Evolutionary conservation across 2,888 invertebrate species (phyloP).

Genomic region (Isoperla grammatica): DNA sequence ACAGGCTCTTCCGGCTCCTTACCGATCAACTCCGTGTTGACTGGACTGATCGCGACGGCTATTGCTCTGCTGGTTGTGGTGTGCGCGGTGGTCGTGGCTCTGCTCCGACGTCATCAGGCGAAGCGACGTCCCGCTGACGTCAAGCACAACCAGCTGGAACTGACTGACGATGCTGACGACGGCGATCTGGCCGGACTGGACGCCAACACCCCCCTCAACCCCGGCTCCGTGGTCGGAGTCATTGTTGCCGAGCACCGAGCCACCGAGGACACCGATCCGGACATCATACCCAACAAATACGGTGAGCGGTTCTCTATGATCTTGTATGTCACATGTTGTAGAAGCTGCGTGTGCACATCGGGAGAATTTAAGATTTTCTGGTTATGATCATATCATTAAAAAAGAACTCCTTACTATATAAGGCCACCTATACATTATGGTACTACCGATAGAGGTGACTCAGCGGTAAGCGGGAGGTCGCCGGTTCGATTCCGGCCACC

Average conservation of each 20-base stretch:
- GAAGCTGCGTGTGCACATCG: too few relatives aligned
- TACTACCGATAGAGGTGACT: too few relatives aligned
- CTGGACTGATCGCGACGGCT: slow-evolving; percentile 70
- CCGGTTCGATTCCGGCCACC: too few relatives aligned
- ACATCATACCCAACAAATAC: slow-evolving; percentile 83
- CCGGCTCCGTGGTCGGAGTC: slow-evolving; percentile 40
- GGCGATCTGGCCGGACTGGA: slow-evolving; percentile 20
- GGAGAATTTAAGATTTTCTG: too few relatives aligned
- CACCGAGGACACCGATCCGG: slow-evolving; percentile 66
- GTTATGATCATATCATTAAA: too few relatives aligned
- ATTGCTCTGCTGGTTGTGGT: slow-evolving; percentile 69
- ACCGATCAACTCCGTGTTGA: slow-evolving; percentile 68
- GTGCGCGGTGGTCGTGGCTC: slow-evolving; percentile 67
- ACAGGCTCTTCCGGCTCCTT: slow-evolving; percentile 54
- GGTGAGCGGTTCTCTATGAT: too few relatives aligned
- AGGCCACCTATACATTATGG: too few relatives aligned
- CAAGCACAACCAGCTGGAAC: slow-evolving; percentile 40
- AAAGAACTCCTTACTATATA: too few relatives aligned
- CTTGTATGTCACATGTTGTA: too few relatives aligned
- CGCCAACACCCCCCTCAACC: slow-evolving; percentile 28
- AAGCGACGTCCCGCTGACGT: slow-evolving; percentile 32
- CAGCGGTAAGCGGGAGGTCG: too few relatives aligned
- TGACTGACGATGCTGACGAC: slow-evolving; percentile 43
- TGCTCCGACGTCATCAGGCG: slow-evolving; percentile 52
- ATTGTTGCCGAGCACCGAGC: slow-evolving; percentile 38